Evolutionary conservation across 2,888 invertebrate species (phyloP).

Genomic region (Campoplex nolae): DNA sequence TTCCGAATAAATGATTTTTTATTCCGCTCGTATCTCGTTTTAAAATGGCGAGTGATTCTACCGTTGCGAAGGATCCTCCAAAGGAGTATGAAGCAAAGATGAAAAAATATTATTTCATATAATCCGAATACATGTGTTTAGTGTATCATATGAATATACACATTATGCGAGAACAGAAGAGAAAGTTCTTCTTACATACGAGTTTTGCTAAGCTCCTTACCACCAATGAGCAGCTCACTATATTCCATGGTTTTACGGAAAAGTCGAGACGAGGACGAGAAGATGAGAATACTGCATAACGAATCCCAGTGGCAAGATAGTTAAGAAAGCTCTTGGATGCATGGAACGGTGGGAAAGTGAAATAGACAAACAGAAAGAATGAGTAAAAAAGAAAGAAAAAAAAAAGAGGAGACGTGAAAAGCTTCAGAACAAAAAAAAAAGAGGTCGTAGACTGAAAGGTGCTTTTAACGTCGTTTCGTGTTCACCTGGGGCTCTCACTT

Average conservation of each 20-base stretch:
- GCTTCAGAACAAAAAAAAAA: conserved; percentile 11
- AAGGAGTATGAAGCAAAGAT: neutral
- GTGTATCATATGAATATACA: neutral
- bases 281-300: conserved; percentile 8
- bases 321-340: conserved; percentile 43
- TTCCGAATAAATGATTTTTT: neutral
- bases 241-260: neutral
- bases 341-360: neutral
- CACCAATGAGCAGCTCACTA: conserved; percentile 11
- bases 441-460: conserved; percentile 51
- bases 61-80: neutral
- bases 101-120: neutral
- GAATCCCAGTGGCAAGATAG: conserved; percentile 20
- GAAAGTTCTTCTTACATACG: neutral
- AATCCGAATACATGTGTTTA: neutral
- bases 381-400: neutral
- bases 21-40: neutral
- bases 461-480: conserved; percentile 71
- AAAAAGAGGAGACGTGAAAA: conserved; percentile 13
- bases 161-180: neutral
- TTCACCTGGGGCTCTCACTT: conserved; percentile 72
- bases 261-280: neutral
- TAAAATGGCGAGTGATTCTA: neutral
- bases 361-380: conserved; percentile 9
- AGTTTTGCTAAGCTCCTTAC: conserved; percentile 2